Percentiles rank a stretch among this genome's conserved stretches.
Evolutionary conservation across 2,888 invertebrate species (phyloP).

Genomic region (Agrotis segetum): DNA sequence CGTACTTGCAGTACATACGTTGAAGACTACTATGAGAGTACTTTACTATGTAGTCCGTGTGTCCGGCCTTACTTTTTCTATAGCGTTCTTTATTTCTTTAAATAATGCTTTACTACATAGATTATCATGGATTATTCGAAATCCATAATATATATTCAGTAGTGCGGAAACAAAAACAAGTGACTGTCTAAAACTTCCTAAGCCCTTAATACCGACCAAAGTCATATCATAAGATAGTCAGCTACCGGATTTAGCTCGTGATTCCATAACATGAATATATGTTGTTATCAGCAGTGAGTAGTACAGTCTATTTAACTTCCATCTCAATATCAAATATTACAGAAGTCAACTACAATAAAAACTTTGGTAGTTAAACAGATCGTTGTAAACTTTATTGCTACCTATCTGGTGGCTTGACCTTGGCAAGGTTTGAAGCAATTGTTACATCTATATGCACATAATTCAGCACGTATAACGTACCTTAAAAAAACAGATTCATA

Average conservation of each 20-base stretch:
- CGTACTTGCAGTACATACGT: no score
- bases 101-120: no score
- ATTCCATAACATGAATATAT: constrained; percentile 8
- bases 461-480: no score
- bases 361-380: constrained; percentile 27
- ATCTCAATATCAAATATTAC: constrained; percentile 56
- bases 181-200: neutral
- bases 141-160: neutral
- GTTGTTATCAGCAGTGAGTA: constrained; percentile 35
- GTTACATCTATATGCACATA: no score
- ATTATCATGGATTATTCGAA: no score
- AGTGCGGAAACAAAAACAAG: constrained; percentile 6
- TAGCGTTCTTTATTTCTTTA: no score
- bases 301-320: constrained; percentile 41
- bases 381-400: constrained; percentile 26
- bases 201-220: constrained; percentile 37
- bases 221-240: constrained; percentile 22
- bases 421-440: constrained; percentile 2
- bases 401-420: constrained; percentile 11
- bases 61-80: no score
- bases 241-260: constrained; percentile 37
- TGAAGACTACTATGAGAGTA: no score
- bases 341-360: constrained; percentile 43
- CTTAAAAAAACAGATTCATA: no score
- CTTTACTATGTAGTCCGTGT: no score